These are phyloP conservation scores for Brienomyrus longianalis DNA, from an alignment of 2,113 vertebrate genomes.

Conservation along the genomic window DNA sequence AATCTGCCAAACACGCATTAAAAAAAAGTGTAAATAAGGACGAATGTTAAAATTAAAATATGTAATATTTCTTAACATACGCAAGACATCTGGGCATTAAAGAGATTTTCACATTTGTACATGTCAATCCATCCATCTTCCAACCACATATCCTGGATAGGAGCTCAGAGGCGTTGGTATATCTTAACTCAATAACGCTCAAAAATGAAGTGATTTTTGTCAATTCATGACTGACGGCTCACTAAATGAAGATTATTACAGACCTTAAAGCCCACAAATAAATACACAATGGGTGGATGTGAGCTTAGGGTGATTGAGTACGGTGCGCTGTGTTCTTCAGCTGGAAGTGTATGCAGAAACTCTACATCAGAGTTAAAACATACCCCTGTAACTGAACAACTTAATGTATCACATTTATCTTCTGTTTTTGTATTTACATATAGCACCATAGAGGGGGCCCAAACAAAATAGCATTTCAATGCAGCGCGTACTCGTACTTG, in stretches of 20 bases:
- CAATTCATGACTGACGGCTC: neutral
- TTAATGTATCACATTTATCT: neutral
- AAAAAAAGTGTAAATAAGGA: neutral
- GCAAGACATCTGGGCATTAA: neutral
- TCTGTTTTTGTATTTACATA: neutral
- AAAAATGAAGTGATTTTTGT: neutral
- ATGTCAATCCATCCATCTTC: neutral
- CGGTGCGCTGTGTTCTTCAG: neutral
- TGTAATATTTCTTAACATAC: neutral
- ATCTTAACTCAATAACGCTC: neutral
- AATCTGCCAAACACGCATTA: neutral
- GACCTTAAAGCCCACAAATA: neutral
- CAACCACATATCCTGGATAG: neutral
- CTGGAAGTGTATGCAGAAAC: neutral
- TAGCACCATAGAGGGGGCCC: neutral
- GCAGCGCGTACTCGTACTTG: neutral
- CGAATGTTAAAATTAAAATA: neutral
- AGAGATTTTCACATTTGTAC: neutral
- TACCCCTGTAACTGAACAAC: slow-evolving; percentile 15
- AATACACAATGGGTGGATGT: neutral
- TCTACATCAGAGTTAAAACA: neutral
- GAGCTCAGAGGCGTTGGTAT: neutral
- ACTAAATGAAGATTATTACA: neutral
- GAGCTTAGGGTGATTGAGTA: neutral
- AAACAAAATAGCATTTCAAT: neutral